These are phyloP conservation scores for Stenotaenia linearis DNA, from an alignment of 2,888 invertebrate genomes.

Conservation along the genomic window DNA sequence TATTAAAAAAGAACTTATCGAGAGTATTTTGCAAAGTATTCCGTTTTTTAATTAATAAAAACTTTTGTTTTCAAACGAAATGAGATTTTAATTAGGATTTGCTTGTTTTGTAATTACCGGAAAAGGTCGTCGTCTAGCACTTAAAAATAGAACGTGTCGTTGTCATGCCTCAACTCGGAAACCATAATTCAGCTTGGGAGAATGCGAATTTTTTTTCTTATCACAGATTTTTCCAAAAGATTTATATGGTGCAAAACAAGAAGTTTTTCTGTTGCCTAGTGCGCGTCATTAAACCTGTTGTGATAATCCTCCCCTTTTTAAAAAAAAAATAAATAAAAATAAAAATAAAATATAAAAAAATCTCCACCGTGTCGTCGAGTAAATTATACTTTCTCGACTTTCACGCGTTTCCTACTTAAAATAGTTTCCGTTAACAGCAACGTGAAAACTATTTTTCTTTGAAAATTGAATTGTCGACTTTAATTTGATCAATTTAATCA, in stretches of 20 bases:
- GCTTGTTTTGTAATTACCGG: background rate
- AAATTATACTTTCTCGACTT: slow-evolving; percentile 10
- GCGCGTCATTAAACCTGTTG: slow-evolving; percentile 30
- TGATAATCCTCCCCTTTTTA: background rate
- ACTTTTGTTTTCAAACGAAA: background rate
- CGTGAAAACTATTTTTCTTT: background rate
- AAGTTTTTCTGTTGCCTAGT: background rate
- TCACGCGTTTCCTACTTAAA: background rate
- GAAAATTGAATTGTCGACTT: background rate
- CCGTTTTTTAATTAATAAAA: background rate
- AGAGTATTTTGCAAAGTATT: background rate
- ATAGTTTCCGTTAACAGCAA: background rate
- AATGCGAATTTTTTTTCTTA: slow-evolving; percentile 17
- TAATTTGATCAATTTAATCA: background rate
- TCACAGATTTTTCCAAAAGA: slow-evolving; percentile 15
- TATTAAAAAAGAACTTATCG: background rate
- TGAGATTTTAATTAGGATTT: slow-evolving; percentile 6
- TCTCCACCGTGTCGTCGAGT: background rate
- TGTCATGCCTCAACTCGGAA: background rate
- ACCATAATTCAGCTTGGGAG: background rate
- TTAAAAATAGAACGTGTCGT: background rate
- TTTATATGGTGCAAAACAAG: slow-evolving; percentile 26
- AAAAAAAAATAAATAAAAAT: background rate
- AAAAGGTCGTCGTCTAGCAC: background rate
- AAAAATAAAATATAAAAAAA: background rate